A percentile compares a stretch with the other conserved stretches of the same genome.
Evolutionary conservation across 2,113 vertebrate species (phyloP).

Genomic region (Dascyllus trimaculatus): DNA sequence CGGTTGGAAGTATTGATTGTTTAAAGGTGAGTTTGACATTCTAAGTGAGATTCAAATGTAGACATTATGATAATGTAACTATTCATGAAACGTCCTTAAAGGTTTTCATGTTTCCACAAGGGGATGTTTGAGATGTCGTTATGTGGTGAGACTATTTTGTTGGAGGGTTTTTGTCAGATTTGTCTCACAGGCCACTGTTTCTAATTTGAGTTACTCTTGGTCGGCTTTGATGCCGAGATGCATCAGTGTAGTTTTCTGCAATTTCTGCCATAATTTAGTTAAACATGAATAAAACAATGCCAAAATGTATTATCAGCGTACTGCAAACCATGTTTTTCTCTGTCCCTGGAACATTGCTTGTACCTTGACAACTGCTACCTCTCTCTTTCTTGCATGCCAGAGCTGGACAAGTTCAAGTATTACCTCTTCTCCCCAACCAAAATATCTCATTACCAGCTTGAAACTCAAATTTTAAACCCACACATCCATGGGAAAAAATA

Average conservation of each 20-base stretch:
- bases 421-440: not conserved
- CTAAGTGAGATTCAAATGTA: not conserved
- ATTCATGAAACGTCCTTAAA: not conserved
- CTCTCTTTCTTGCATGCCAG: not conserved
- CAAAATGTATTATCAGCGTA: not conserved
- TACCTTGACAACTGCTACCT: no score
- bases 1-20: not conserved
- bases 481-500: not conserved
- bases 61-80: not conserved
- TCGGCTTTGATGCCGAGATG: not conserved
- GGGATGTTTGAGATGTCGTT: not conserved
- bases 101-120: not conserved
- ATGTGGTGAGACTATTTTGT: no score
- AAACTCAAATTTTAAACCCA: not conserved
- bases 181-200: not conserved
- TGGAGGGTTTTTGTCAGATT: no score
- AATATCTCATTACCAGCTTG: not conserved
- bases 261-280: constrained; percentile 4
- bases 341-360: no score
- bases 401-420: not conserved
- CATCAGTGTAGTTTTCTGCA: not conserved
- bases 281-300: not conserved
- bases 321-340: no score
- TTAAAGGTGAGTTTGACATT: not conserved
- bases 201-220: not conserved